Percentiles rank a stretch among this genome's conserved stretches.
phyloP scores from a whole-genome alignment of 37 sponge, comb jelly and placozoan genomes.

The Agelas oroides region DNA sequence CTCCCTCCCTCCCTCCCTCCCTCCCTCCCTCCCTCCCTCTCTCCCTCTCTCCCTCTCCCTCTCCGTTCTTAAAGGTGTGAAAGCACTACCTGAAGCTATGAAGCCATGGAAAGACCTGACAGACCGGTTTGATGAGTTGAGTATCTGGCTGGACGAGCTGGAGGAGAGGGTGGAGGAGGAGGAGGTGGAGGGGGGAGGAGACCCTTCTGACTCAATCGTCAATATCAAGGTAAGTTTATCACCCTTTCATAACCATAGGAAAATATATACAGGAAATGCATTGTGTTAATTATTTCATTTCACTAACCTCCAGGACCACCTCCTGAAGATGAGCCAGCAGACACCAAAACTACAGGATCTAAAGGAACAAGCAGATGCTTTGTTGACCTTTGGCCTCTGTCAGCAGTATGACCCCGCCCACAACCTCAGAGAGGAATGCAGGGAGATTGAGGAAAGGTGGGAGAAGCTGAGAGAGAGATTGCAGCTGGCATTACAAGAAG shows the following conservation, averaged over 20 bases:
- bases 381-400: slow-evolving; percentile 25
- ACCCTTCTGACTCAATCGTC: slow-evolving; percentile 18
- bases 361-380: not conserved
- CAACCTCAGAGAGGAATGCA: slow-evolving; percentile 8
- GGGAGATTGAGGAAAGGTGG: slow-evolving; percentile 14
- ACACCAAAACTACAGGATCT: not conserved
- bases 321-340: not conserved
- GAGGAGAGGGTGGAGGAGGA: not conserved
- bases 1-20: too few species aligned
- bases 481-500: not conserved
- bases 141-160: slow-evolving; percentile 13
- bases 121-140: slow-evolving; percentile 33
- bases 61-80: not conserved
- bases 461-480: slow-evolving; percentile 15
- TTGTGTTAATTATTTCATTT: too few species aligned
- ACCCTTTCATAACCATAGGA: too few species aligned
- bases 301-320: slow-evolving; percentile 1
- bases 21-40: too few species aligned
- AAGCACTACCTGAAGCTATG: not conserved
- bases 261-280: too few species aligned
- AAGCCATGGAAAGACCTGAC: slow-evolving; percentile 47
- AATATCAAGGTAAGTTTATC: slow-evolving; percentile 12
- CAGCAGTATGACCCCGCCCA: not conserved
- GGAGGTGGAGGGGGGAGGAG: not conserved
- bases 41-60: too few species aligned